Evolutionary conservation across 2,888 invertebrate genomes (phyloP).

Genomic region (Ommatoiulus sabulosus): DNA sequence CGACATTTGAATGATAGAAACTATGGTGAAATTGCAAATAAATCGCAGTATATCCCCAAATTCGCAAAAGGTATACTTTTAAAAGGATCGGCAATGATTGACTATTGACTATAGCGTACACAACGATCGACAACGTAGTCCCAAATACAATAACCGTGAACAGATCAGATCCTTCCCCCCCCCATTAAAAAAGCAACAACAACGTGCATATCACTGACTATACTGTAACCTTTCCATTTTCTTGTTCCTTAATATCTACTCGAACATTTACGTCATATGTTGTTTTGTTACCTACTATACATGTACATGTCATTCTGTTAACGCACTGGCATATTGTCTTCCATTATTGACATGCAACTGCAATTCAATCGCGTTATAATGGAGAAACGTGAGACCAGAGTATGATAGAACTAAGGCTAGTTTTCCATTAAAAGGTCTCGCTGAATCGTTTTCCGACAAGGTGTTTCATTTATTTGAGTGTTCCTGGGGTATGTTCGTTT

Average conservation of each 20-base stretch:
- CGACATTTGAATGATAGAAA: too few relatives aligned
- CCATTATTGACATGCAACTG: slow-evolving; percentile 29
- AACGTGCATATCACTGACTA: too few relatives aligned
- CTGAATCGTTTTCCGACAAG: slow-evolving; percentile 22
- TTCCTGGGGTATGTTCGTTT: neutral
- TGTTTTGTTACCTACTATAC: neutral
- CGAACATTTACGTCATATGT: neutral
- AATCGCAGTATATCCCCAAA: too few relatives aligned
- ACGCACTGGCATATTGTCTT: neutral
- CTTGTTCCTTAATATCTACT: neutral
- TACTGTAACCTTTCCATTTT: too few relatives aligned
- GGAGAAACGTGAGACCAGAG: neutral
- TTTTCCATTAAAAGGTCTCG: slow-evolving; percentile 32
- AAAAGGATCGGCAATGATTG: too few relatives aligned
- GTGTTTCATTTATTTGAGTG: slow-evolving; percentile 32
- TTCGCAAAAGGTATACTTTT: too few relatives aligned
- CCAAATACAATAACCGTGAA: too few relatives aligned
- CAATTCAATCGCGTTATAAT: slow-evolving; percentile 18
- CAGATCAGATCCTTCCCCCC: too few relatives aligned
- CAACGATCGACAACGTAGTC: too few relatives aligned
- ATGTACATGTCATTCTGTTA: neutral
- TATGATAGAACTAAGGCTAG: neutral
- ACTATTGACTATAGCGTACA: too few relatives aligned
- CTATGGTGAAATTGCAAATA: too few relatives aligned
- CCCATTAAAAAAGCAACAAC: too few relatives aligned